A percentile compares a stretch with the other conserved stretches of the same genome.
Conservation (phyloP, 2,113 vertebrate genomes). For the Atrichornis clamosus region DNA sequence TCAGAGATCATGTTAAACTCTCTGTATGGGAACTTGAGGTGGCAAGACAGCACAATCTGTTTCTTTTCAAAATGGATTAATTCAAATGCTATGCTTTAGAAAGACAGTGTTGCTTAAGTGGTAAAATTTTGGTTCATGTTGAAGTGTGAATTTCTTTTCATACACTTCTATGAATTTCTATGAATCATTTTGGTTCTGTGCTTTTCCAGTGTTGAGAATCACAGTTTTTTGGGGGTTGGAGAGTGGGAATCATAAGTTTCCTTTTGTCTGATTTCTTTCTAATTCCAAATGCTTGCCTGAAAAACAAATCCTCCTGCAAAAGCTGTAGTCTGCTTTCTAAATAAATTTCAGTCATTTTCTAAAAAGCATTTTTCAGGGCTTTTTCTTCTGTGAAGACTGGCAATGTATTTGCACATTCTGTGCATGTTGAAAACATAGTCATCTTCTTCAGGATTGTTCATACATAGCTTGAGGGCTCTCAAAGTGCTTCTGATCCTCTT, state of each 20-base stretch:
- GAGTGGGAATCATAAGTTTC: background rate
- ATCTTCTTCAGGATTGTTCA: background rate
- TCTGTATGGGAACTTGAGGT: background rate
- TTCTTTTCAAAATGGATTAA: background rate
- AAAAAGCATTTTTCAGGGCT: background rate
- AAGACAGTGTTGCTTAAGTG: background rate
- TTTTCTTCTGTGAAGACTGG: background rate
- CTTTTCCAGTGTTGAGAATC: background rate
- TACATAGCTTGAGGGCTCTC: background rate
- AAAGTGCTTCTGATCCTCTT: background rate
- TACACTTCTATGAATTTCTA: background rate
- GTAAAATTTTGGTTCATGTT: background rate
- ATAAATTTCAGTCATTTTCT: background rate
- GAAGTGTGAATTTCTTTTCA: background rate
- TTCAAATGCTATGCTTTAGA: background rate
- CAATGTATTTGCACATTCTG: background rate
- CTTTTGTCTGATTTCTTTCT: background rate
- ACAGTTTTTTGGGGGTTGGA: fast-evolving
- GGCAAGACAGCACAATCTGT: background rate
- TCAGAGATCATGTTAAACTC: background rate
- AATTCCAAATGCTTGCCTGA: background rate
- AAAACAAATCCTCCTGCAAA: background rate
- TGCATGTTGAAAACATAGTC: background rate
- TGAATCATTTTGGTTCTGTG: background rate
- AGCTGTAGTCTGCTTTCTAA: background rate